Evolutionary conservation across 2,797 vertebrate genomes (phyloP), one percentile per base, ranked within the genome.

Genomic region (Pseudochaenichthys georgianus): DNA sequence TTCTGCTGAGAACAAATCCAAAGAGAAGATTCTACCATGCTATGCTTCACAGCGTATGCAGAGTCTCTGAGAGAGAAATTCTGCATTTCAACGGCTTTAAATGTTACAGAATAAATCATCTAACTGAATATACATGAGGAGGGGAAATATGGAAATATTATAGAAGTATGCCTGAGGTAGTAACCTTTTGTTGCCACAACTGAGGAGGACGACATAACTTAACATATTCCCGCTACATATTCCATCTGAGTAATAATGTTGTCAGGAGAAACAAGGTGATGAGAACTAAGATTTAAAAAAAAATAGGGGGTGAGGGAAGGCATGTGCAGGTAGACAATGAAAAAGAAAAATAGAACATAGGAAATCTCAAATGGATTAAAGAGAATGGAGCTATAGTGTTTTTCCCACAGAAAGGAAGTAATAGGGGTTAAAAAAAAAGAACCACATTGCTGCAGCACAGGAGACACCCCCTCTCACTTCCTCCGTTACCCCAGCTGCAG

Each of bases 181-280:
- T 91, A 94, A 94, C 90, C 93, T 93, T 94, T 93, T 92, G 90
- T 92, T 91, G 87, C 90, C 89, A 85, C 88, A 87, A 92, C 87
- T 79, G 86, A 89, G 64, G 79, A 91, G 86, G 85, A 89, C 69
- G 73, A 86, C 73, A 77, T 78, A 85, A 82, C 89, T 90, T 91
- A 84, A 90, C 79, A 90, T 89, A 88, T 88, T 84, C 67, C 72
- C 47, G 80, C 78, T 84, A 69, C 79, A 81, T 84, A 84, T 89
- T 91, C 86, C 64, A 64, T 72, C 83, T 73, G 74, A 82, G 78
- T 80, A 75, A 86, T 88, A 87, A 89, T 82, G 81, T 79, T 79
- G 85, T 86, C 79, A 71, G 74, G 61, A 68, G 66, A 80, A 88
- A 85, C 57, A 72, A 88, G 79, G 80, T 80, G 86, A 89, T 82